phyloP scores from a whole-genome alignment of 2,888 invertebrate species.

The Cerastis rubricosa region DNA sequence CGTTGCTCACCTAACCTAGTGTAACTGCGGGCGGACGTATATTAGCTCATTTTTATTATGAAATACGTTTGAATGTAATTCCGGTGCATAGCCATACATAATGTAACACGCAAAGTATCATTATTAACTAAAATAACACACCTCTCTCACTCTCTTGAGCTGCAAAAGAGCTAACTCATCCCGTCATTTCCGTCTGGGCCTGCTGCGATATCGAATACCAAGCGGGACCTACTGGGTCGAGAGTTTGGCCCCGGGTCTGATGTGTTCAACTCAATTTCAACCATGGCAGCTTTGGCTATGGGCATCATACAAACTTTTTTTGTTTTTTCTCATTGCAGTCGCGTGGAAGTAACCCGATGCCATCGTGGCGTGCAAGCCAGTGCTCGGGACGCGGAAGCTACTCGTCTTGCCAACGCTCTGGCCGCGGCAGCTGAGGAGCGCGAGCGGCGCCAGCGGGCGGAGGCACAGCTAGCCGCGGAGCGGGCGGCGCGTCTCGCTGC shows the following conservation, averaged over 20 bases:
- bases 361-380: slow-evolving; percentile 92
- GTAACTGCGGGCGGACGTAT: slow-evolving; percentile 32
- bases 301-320: background rate
- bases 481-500: slow-evolving; percentile 94
- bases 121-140: background rate
- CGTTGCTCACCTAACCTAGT: slow-evolving; percentile 33
- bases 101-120: background rate
- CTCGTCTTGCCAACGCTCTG: slow-evolving; percentile 91
- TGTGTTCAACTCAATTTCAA: background rate
- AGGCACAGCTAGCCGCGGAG: slow-evolving; percentile 92
- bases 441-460: slow-evolving; percentile 90
- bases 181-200: background rate
- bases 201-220: background rate
- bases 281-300: background rate
- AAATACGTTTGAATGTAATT: slow-evolving; percentile 37
- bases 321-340: slow-evolving; percentile 64
- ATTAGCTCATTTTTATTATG: slow-evolving; percentile 44
- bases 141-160: background rate
- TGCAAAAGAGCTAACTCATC: background rate
- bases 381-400: slow-evolving; percentile 92
- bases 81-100: background rate
- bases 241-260: background rate
- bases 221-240: background rate
- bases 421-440: slow-evolving; percentile 92
- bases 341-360: slow-evolving; percentile 87